Conservation (phyloP, 2,113 vertebrate species). For the Albula glossodonta region DNA sequence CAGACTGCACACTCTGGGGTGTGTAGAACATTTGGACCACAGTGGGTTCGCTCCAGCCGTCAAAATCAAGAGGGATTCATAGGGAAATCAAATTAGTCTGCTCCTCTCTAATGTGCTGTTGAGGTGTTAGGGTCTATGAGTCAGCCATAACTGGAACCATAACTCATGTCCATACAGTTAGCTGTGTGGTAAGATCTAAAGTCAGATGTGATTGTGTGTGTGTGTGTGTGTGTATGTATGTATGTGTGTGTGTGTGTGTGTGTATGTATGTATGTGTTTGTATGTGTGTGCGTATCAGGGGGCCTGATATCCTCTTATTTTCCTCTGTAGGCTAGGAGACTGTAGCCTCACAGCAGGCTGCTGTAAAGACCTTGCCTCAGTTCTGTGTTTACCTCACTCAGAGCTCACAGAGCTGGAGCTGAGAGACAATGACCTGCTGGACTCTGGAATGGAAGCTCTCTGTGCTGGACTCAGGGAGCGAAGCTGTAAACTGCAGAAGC, state of each 20-base stretch:
- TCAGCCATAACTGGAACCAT: neutral
- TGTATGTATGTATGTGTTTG: neutral
- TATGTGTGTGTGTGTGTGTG: neutral
- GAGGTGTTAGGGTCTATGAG: neutral
- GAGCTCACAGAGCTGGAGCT: conserved; percentile 46
- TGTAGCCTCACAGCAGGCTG: conserved; percentile 44
- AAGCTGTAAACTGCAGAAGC: conserved; percentile 44
- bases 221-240: neutral
- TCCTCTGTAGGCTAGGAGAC: conserved; percentile 27
- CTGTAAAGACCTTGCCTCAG: conserved; percentile 40
- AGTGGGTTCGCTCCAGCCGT: neutral
- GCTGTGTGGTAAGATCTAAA: neutral
- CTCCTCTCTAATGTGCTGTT: neutral
- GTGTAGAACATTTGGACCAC: neutral
- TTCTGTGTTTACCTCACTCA: conserved; percentile 36
- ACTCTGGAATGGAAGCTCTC: conserved; percentile 40
- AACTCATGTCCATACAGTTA: neutral
- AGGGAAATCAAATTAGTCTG: neutral
- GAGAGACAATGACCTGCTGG: conserved; percentile 41
- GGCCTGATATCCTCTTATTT: neutral
- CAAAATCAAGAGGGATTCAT: neutral
- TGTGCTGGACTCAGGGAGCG: conserved; percentile 40
- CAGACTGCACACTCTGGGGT: neutral
- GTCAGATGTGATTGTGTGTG: no score
- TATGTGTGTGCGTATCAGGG: neutral